Base-by-base conservation (phyloP, 2,888 invertebrate genomes). In the Odontocolon sp. region DNA sequence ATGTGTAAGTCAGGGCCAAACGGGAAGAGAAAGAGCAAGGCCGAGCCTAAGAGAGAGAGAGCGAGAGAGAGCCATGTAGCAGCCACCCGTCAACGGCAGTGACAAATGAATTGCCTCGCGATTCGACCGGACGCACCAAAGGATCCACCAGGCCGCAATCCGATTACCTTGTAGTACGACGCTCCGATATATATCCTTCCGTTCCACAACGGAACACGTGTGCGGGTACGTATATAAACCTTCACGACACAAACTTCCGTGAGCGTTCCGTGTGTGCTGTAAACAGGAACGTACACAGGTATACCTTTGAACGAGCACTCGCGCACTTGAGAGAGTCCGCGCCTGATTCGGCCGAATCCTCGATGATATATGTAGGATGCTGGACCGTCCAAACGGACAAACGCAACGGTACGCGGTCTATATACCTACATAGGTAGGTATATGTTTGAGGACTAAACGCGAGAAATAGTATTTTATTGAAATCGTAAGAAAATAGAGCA, bases 41-140 rank as follows among this genome's bases (percentile, higher is more conserved):
- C 28, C 16, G 45, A 16, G 45, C 50, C 45, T 47, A 18, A 28
- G 45, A 70, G 56, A 16, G 52, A 33, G 45, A 64, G 40, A 66
- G 26, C 18, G 57, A 23, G 45, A n/a, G 45, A 74, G 59, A 66
- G 18, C 8, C 14, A 18, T 11, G 33, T 21, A 47, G 54, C 21
- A 40, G 45, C 59, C 50, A 63, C 45, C 68, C 63, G 47, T 70
- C 67, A 63, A 68, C 63, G 68, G 47, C 67, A 69, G 68, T 57
- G 77, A 74, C 79, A 77, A 80, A 80, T 79, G 77, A 79, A 79
- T 79, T 75, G 75, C 59, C 61, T 47, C 18, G 61, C 70, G 57
- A 72, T 73, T 76, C 66, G 45, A 68, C 59, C 71, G 67, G 72
- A 77, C 66, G 77, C 70, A 63, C 67, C 66, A 28, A 61, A 50